Conservation (phyloP, 35 echinoderm and acorn worm genomes). For the Apostichopus japonicus region DNA sequence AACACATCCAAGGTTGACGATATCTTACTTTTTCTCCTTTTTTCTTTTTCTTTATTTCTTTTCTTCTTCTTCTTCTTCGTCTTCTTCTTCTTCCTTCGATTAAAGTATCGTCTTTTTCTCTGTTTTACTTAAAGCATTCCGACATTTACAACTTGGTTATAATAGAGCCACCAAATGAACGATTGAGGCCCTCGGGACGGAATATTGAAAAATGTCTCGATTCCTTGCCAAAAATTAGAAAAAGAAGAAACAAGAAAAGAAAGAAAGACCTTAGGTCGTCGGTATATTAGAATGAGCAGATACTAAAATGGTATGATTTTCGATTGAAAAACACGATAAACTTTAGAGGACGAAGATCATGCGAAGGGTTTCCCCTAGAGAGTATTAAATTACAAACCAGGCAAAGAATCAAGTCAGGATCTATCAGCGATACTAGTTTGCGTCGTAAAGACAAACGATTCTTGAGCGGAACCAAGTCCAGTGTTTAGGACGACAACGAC, state of each 20-base stretch:
- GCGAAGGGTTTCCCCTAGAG: background rate
- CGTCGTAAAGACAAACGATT: background rate
- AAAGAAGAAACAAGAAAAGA: too few relatives aligned
- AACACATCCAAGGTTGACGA: background rate
- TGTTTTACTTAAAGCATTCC: background rate
- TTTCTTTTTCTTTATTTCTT: background rate
- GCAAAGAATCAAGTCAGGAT: background rate
- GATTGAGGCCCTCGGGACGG: constrained; percentile 15
- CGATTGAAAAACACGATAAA: constrained; percentile 14
- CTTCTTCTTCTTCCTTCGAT: too few relatives aligned
- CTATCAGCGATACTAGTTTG: constrained; percentile 4
- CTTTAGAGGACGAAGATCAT: constrained; percentile 4
- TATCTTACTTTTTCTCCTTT: background rate
- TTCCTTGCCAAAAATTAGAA: constrained; percentile 7
- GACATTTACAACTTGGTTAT: constrained; percentile 1
- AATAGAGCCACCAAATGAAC: background rate
- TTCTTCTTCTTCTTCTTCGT: background rate
- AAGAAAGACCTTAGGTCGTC: background rate
- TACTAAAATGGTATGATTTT: constrained; percentile 46
- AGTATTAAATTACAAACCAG: background rate
- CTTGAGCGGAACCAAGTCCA: constrained; percentile 1
- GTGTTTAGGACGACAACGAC: background rate
- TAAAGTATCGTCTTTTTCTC: background rate
- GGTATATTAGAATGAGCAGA: constrained; percentile 6
- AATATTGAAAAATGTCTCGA: constrained; percentile 46